Conservation (phyloP, 2,113 vertebrate genomes). For the Semicossyphus pulcher region DNA sequence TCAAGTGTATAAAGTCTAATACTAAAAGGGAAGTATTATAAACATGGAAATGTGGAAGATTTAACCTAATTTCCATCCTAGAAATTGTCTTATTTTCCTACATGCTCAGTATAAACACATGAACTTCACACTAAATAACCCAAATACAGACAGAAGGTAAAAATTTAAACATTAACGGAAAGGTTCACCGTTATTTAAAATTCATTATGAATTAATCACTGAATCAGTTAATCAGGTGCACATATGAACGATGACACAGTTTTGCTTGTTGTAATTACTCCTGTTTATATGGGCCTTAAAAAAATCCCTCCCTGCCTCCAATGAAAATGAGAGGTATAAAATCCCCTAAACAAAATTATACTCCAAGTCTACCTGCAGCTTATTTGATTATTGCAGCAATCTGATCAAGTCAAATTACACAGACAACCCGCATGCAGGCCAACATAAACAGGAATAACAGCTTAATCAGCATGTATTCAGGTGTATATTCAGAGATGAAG, state of each 20-base stretch:
- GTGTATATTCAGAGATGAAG: too few relatives aligned
- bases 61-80: not conserved
- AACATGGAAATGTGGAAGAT: not conserved
- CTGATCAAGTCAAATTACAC: not conserved
- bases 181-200: too few relatives aligned
- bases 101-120: not conserved
- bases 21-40: not conserved
- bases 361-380: not conserved
- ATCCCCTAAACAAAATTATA: not conserved
- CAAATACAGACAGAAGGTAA: too few relatives aligned
- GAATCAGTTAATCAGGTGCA: too few relatives aligned
- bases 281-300: not conserved
- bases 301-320: not conserved
- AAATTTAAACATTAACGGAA: too few relatives aligned
- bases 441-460: not conserved
- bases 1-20: too few relatives aligned
- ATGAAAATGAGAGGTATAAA: not conserved
- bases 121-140: not conserved
- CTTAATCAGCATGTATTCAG: not conserved
- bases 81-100: too few relatives aligned
- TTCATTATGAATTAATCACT: too few relatives aligned
- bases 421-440: not conserved
- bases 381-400: not conserved
- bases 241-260: too few relatives aligned
- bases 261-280: not conserved